A percentile compares a stretch with the other conserved stretches of the same genome.
These are phyloP conservation scores for Pegoplata infirma DNA, from an alignment of 2,888 invertebrate species.

Conservation along the genomic window DNA sequence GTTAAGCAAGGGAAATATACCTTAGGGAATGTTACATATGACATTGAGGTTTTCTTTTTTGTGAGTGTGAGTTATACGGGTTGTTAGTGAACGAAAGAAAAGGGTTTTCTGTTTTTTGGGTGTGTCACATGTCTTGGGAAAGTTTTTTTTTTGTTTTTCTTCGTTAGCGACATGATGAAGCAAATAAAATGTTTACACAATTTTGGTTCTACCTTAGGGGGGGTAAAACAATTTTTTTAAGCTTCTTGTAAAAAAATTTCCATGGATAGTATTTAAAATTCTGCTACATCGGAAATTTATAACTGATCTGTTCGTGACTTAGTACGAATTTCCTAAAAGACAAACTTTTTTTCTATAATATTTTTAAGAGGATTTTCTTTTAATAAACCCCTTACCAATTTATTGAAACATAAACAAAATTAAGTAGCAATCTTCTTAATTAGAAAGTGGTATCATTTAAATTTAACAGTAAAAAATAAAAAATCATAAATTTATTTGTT, in stretches of 20 bases:
- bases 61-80: constrained; percentile 54
- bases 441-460: constrained; percentile 54
- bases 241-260: too few relatives aligned
- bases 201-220: constrained; percentile 20
- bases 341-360: not conserved
- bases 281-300: too few relatives aligned
- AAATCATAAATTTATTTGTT: constrained; percentile 61
- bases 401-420: constrained; percentile 44
- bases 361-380: not conserved
- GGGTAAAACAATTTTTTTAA: constrained; percentile 16
- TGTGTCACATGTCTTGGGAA: constrained; percentile 63
- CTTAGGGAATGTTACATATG: constrained; percentile 56
- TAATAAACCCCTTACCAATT: constrained; percentile 22
- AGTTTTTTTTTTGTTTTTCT: constrained; percentile 23
- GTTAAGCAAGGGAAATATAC: constrained; percentile 24
- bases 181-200: constrained; percentile 31
- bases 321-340: too few relatives aligned
- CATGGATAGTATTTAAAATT: too few relatives aligned
- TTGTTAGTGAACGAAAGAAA: constrained; percentile 41
- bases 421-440: constrained; percentile 60
- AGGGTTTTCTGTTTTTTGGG: constrained; percentile 57
- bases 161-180: constrained; percentile 48
- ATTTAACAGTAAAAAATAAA: constrained; percentile 15
- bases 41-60: constrained; percentile 45
- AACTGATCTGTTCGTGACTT: too few relatives aligned